Evolutionary conservation across 1,140 invertebrate species (phyloP).

Genomic region (Drosophila elegans): DNA sequence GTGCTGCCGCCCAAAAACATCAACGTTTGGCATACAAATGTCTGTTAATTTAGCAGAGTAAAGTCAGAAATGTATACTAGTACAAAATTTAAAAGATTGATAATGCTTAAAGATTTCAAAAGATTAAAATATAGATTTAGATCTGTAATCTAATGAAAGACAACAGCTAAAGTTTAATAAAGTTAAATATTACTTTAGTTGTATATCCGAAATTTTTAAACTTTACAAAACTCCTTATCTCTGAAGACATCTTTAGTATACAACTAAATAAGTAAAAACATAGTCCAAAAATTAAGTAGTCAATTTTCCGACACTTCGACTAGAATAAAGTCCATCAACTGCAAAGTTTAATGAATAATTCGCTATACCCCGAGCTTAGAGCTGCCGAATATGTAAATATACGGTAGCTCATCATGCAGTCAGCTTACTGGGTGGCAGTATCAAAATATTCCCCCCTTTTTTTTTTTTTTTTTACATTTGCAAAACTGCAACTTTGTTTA

Average conservation of each 20-base stretch:
- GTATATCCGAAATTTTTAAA: too few species aligned
- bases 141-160: too few species aligned
- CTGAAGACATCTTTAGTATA: too few species aligned
- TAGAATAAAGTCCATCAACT: background rate
- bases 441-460: slow-evolving; percentile 2
- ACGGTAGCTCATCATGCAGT: slow-evolving; percentile 14
- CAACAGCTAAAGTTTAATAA: too few species aligned
- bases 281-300: background rate
- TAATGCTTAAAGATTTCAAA: too few species aligned
- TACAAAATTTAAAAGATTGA: too few species aligned
- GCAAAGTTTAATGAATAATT: slow-evolving; percentile 3
- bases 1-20: slow-evolving; percentile 27
- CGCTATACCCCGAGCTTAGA: background rate
- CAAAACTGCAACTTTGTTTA: slow-evolving; percentile 62
- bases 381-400: slow-evolving; percentile 16
- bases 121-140: too few species aligned
- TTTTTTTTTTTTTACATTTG: slow-evolving; percentile 3
- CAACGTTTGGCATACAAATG: slow-evolving; percentile 50
- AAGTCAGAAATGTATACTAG: background rate
- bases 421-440: slow-evolving; percentile 6
- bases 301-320: background rate
- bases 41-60: slow-evolving; percentile 11
- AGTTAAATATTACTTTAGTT: too few species aligned
- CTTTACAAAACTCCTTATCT: too few species aligned
- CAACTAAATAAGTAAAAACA: too few species aligned